These are phyloP conservation scores for Mormyrus lacerda DNA, from an alignment of 2,113 vertebrate genomes.

Conservation along the genomic window DNA sequence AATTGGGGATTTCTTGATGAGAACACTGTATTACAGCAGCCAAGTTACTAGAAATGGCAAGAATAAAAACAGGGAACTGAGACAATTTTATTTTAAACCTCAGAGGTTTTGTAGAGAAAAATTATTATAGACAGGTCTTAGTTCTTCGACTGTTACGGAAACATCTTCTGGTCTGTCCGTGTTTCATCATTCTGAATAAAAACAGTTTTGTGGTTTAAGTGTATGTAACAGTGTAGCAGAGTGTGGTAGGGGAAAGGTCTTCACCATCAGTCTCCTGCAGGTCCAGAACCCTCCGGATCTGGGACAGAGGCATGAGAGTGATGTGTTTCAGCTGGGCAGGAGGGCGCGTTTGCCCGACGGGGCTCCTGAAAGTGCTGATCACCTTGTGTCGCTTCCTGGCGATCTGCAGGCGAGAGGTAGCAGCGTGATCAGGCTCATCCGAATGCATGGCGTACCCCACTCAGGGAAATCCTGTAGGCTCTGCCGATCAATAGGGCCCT, in stretches of 20 bases:
- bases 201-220: not conserved
- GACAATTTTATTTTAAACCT: not conserved
- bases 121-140: not conserved
- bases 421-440: not conserved
- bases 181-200: not conserved
- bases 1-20: not conserved
- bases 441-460: not conserved
- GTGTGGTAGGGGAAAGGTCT: not conserved
- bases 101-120: not conserved
- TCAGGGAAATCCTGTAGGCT: slow-evolving; percentile 29
- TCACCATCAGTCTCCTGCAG: slow-evolving; percentile 92
- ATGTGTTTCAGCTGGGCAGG: slow-evolving; percentile 90
- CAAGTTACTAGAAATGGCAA: not conserved
- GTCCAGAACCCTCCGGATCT: slow-evolving; percentile 91
- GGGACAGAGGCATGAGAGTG: slow-evolving; percentile 90
- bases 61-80: not conserved
- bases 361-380: slow-evolving; percentile 88
- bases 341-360: slow-evolving; percentile 78
- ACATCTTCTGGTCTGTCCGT: not conserved
- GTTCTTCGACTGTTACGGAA: not conserved
- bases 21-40: not conserved
- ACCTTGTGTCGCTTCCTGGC: slow-evolving; percentile 94
- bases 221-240: not conserved
- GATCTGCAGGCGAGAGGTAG: slow-evolving; percentile 61
- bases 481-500: slow-evolving; percentile 44